phyloP scores from a whole-genome alignment of 2,113 vertebrate genomes.

The Ovis canadensis region DNA sequence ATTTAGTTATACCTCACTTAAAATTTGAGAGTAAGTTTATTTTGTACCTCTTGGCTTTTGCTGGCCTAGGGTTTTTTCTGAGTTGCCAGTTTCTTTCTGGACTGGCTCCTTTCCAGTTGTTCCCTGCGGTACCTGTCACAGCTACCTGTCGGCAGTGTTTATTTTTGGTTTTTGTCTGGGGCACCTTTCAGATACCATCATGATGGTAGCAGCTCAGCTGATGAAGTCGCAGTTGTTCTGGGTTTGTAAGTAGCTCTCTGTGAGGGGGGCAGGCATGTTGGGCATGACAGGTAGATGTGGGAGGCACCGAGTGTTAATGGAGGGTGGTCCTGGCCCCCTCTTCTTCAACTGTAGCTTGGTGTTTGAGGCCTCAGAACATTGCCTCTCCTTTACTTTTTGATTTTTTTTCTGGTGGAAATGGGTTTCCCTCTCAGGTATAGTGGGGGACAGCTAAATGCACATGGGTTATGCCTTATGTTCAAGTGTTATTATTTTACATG shows the following conservation, averaged over 20 bases:
- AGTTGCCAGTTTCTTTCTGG: neutral
- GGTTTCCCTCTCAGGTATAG: neutral
- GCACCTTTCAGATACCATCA: neutral
- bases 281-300: neutral
- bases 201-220: fast-evolving
- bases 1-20: neutral
- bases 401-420: neutral
- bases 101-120: neutral
- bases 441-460: neutral
- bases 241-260: neutral
- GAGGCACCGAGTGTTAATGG: neutral
- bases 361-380: neutral
- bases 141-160: neutral
- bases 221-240: neutral
- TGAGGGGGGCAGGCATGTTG: neutral
- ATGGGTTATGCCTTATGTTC: neutral
- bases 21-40: neutral
- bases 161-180: neutral
- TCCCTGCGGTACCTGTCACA: neutral
- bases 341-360: neutral
- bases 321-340: no score
- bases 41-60: neutral
- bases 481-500: neutral
- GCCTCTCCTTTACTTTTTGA: neutral
- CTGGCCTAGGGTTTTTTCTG: neutral